phyloP scores from a whole-genome alignment of 2,888 invertebrate genomes.

The Bibio marci region DNA sequence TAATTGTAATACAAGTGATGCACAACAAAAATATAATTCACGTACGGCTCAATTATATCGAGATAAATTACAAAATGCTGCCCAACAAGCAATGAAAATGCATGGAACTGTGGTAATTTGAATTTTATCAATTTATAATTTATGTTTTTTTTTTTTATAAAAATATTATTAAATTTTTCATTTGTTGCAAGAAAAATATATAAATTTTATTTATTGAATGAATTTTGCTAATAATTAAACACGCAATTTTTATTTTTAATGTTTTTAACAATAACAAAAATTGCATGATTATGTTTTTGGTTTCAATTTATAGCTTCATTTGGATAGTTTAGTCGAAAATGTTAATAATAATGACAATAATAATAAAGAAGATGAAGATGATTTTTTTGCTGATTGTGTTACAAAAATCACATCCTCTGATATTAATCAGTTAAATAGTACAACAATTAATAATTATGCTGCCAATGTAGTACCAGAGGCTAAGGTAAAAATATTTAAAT shows the following conservation, averaged over 20 bases:
- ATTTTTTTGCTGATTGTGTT: slow-evolving; percentile 79
- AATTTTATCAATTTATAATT: background rate
- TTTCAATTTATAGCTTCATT: slow-evolving; percentile 42
- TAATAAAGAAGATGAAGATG: slow-evolving; percentile 57
- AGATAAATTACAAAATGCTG: slow-evolving; percentile 67
- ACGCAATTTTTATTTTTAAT: no score
- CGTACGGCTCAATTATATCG: slow-evolving; percentile 85
- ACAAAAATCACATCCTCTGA: slow-evolving; percentile 24
- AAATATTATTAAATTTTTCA: no score
- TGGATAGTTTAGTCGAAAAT: slow-evolving; percentile 33
- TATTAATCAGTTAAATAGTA: slow-evolving; percentile 26
- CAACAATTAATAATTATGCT: slow-evolving; percentile 6
- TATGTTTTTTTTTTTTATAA: slow-evolving; percentile 1
- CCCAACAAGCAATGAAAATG: slow-evolving; percentile 75
- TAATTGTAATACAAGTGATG: slow-evolving; percentile 78
- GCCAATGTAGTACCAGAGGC: slow-evolving; percentile 1
- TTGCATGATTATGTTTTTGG: background rate
- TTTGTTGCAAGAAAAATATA: no score
- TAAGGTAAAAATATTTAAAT: slow-evolving; percentile 7
- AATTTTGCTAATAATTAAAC: background rate
- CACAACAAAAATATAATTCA: slow-evolving; percentile 94
- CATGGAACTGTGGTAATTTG: slow-evolving; percentile 64
- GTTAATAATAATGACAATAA: slow-evolving; percentile 40
- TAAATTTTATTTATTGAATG: slow-evolving; percentile 6
- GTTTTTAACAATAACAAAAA: no score